phyloP scores from a whole-genome alignment of 2,797 vertebrate species.

The Sebastes oblongus region DNA sequence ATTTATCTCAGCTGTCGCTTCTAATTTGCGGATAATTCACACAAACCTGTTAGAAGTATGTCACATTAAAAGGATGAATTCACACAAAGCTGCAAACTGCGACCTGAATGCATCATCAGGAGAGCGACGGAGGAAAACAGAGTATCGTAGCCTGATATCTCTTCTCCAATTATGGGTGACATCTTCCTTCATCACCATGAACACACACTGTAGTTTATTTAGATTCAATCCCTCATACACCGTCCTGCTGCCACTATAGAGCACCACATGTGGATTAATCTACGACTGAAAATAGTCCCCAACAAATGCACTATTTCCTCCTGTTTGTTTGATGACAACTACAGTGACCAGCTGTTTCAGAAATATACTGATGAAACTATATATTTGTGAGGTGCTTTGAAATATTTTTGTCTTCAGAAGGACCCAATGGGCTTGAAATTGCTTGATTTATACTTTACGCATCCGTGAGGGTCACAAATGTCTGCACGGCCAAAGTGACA shows the following conservation, averaged over 20 bases:
- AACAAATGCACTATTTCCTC: not conserved
- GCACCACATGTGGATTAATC: not conserved
- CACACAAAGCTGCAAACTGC: slow-evolving; percentile 1
- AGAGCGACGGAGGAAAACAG: not conserved
- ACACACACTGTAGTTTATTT: not conserved
- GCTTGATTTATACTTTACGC: too few species aligned
- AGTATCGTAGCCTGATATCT: not conserved
- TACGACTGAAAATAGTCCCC: not conserved
- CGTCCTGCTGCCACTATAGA: not conserved
- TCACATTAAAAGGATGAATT: slow-evolving; percentile 22
- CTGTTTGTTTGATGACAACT: not conserved
- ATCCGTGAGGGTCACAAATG: too few species aligned
- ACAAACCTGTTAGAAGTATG: not conserved
- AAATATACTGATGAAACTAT: not conserved
- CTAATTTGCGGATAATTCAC: slow-evolving; percentile 17
- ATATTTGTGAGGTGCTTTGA: not conserved
- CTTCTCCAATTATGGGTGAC: not conserved
- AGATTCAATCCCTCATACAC: not conserved
- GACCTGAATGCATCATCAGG: not conserved
- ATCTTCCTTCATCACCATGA: not conserved
- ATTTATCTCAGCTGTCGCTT: slow-evolving; percentile 21
- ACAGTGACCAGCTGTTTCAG: not conserved
- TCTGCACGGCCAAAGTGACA: too few species aligned
- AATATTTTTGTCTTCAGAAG: not conserved
- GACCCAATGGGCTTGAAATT: not conserved